Conservation (phyloP, 2,888 invertebrate species). For the Stenodera caucasica region DNA sequence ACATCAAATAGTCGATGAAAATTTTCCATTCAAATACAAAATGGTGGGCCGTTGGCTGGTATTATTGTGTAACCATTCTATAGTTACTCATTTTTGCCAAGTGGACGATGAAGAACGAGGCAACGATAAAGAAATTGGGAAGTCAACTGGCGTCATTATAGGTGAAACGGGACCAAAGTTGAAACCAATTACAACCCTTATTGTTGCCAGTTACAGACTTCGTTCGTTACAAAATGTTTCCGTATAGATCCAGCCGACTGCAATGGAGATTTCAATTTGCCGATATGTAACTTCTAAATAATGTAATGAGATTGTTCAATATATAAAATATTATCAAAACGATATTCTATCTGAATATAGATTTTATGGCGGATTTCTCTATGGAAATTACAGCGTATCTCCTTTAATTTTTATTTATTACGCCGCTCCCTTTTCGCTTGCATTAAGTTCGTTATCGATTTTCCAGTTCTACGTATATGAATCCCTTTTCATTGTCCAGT, state of each 20-base stretch:
- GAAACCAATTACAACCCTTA: conserved; percentile 54
- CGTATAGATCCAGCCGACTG: too few species aligned
- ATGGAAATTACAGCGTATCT: conserved; percentile 4
- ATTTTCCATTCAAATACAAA: conserved; percentile 1
- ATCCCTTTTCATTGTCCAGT: conserved; percentile 7
- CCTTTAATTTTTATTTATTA: conserved; percentile 1
- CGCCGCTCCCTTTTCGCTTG: conserved; percentile 6
- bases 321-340: neutral
- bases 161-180: conserved; percentile 52
- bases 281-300: conserved; percentile 37
- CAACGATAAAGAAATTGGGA: conserved; percentile 33
- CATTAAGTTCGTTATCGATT: conserved; percentile 8
- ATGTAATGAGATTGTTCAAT: neutral
- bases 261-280: conserved; percentile 53
- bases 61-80: conserved; percentile 15
- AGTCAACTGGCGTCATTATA: conserved; percentile 47
- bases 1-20: neutral
- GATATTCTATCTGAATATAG: too few species aligned
- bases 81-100: conserved; percentile 9
- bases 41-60: conserved; percentile 1
- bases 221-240: conserved; percentile 43
- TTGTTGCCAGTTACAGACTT: conserved; percentile 55
- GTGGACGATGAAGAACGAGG: conserved; percentile 24
- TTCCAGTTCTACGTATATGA: neutral
- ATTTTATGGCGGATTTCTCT: too few species aligned